A percentile compares a stretch with the other conserved stretches of the same genome.
Conservation (phyloP, 1,140 invertebrate genomes). For the Scaptomyza graminum region DNA sequence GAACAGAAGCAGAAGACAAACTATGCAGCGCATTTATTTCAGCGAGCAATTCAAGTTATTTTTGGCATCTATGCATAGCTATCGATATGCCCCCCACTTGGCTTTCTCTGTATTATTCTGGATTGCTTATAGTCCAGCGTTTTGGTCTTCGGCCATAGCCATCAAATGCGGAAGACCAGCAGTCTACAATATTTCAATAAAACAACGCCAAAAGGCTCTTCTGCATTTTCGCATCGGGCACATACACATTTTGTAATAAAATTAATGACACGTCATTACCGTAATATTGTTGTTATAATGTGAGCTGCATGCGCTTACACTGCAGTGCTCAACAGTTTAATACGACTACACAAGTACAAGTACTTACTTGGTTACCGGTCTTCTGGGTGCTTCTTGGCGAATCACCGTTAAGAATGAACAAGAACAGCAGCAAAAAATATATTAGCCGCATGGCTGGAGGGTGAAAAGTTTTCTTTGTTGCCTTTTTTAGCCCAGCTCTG, state of each 20-base stretch:
- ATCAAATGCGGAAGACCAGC: constrained; percentile 78
- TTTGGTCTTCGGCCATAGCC: constrained; percentile 8
- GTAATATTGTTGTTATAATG: constrained; percentile 83
- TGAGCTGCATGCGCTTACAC: constrained; percentile 51
- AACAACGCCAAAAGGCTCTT: constrained; percentile 54
- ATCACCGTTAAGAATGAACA: constrained; percentile 43
- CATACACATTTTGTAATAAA: constrained; percentile 82
- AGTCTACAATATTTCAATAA: constrained; percentile 75
- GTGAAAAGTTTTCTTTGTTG: constrained; percentile 77
- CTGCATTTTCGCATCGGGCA: constrained; percentile 21
- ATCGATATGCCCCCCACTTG: constrained; percentile 11
- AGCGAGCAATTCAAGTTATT: constrained; percentile 63
- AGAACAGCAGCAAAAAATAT: constrained; percentile 6
- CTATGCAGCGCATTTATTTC: constrained; percentile 64
- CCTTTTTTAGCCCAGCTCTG: constrained; percentile 66
- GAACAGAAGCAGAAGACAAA: constrained; percentile 15
- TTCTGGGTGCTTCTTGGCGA: constrained; percentile 18
- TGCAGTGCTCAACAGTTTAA: constrained; percentile 22
- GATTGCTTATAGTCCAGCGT: not conserved
- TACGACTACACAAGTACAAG: constrained; percentile 13
- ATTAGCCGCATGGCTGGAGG: constrained; percentile 50
- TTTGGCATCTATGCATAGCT: constrained; percentile 28
- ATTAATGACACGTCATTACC: constrained; percentile 84
- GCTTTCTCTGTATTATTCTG: constrained; percentile 29
- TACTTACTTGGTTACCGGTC: constrained; percentile 35